Evolutionary conservation across 1,140 invertebrate species (phyloP).

Genomic region (Orchesella cincta): DNA sequence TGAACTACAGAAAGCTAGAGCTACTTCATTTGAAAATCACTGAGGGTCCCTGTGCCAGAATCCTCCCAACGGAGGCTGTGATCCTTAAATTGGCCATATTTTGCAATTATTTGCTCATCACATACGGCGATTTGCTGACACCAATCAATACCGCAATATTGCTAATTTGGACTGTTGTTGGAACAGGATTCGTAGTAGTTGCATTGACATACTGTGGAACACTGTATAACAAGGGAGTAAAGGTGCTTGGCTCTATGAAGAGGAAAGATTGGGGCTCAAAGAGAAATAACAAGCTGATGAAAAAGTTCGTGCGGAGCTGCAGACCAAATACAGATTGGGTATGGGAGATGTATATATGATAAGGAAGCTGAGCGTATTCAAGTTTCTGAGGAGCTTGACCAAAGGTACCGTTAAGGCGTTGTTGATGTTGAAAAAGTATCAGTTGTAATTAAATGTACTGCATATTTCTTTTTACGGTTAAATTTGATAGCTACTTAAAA

Average conservation of each 20-base stretch:
- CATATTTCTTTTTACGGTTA: too few relatives aligned
- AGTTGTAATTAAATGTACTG: too few relatives aligned
- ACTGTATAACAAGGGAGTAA: neutral
- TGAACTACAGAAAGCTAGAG: neutral
- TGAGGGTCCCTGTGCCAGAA: neutral
- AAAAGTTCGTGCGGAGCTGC: neutral
- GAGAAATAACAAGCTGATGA: neutral
- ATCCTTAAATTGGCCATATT: neutral
- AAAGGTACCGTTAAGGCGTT: neutral
- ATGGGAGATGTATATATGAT: constrained; percentile 16
- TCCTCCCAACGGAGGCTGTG: neutral
- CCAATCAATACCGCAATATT: neutral
- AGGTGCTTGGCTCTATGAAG: neutral
- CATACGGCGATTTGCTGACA: neutral
- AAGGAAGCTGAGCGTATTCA: neutral
- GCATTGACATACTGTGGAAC: neutral
- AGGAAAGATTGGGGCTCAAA: neutral
- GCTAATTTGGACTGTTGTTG: neutral
- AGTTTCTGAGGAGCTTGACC: neutral
- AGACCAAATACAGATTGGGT: neutral
- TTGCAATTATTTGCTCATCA: neutral
- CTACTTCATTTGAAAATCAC: neutral
- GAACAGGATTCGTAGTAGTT: neutral
- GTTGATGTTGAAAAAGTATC: neutral
- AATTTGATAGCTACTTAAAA: too few relatives aligned